Evolutionary conservation across 2,888 invertebrate genomes (phyloP), one percentile per base, ranked within the genome.

Genomic region (Oscheius sp.): DNA sequence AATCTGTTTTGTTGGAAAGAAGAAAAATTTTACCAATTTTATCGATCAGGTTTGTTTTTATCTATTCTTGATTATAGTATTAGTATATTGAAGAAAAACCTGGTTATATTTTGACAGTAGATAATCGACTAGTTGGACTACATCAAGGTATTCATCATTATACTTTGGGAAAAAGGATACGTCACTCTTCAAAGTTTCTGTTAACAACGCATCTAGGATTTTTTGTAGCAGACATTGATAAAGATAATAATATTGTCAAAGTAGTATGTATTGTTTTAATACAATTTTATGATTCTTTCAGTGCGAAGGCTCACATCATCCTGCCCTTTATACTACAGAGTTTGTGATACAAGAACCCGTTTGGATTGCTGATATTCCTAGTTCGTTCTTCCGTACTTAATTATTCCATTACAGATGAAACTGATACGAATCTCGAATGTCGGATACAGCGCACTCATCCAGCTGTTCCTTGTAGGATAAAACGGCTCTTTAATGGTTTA

Each of bases 1-100:
- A 26, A 95, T 98, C 74, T 98, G 97, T 88, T 97, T 97, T 86
- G 93, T 98, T 85, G 97, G 97, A 0, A 91, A 91, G 82, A 90
- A 93, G 79, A 73, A 72, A 30, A 90, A 92, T 80, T 97, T 97
- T 87, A 90, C 92, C 81, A 86, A 91, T 38, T 98, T 98, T 85
- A 94, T 97, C 83, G 90, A 91, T 72, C 68, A 80, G 67, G 78
- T 79, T 9, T 92, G 94, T 26, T 32, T 20, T 22, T 41, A 38
- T 61, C 3, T 63, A n/a, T 6, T 5, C 24, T 32, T 14, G 26
- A 14, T 26, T 8, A 36, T 8, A 5, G 2, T 51, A 70, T 30
- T 86, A 95, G 92, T 97, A 95, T 86, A 90, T 96, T 77, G 89
- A 90, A 73, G 89, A 92, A 66, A 91, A 90, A 81, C 90, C 90